Evolutionary conservation across 2,797 vertebrate species (phyloP).

Genomic region (Anabacerthia variegaticeps): DNA sequence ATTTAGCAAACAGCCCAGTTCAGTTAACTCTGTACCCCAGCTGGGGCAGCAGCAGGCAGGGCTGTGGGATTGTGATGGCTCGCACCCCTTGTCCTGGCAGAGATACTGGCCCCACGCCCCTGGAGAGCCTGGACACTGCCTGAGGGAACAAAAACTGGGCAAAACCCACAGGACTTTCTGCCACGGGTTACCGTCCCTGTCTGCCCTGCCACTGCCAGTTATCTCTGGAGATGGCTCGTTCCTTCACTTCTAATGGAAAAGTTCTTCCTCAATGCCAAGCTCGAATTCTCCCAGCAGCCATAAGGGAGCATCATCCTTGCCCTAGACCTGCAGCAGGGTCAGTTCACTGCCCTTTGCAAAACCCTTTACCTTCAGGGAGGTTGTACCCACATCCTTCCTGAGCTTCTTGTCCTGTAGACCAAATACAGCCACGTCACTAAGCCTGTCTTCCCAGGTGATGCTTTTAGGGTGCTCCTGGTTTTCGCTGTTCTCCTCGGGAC

Average conservation of each 20-base stretch:
- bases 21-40: background rate
- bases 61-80: fast-evolving
- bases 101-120: fast-evolving
- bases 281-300: background rate
- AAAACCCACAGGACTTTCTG: background rate
- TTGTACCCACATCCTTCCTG: fast-evolving
- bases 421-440: background rate
- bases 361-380: background rate
- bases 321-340: background rate
- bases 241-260: background rate
- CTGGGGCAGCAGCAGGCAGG: background rate
- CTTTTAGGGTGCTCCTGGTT: background rate
- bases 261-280: background rate
- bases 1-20: fast-evolving
- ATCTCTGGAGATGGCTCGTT: background rate
- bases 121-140: fast-evolving
- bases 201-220: background rate
- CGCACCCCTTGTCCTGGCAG: fast-evolving
- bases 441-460: background rate
- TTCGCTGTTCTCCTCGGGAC: background rate
- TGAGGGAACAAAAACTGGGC: background rate
- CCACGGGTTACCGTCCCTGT: background rate
- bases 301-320: background rate
- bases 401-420: background rate
- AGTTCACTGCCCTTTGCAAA: background rate